These are phyloP conservation scores for Lasiommata megera DNA, from an alignment of 2,888 invertebrate species.

Conservation along the genomic window DNA sequence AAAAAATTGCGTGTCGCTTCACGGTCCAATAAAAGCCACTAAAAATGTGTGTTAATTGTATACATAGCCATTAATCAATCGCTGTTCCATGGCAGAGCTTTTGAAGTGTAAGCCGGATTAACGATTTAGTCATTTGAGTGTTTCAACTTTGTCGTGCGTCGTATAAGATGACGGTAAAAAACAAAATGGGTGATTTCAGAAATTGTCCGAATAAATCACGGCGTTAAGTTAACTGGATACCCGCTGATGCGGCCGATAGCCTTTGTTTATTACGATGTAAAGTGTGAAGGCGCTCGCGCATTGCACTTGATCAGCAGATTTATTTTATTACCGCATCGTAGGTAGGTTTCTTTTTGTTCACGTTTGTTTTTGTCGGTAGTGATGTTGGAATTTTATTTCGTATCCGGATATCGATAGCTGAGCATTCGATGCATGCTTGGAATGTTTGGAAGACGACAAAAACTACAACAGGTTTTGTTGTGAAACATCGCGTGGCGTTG, in stretches of 20 bases:
- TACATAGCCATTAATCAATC: no score
- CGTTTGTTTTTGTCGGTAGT: not conserved
- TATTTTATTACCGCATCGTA: conserved; percentile 42
- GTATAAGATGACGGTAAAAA: not conserved
- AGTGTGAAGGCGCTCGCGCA: conserved; percentile 35
- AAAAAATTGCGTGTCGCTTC: no score
- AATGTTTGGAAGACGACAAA: no score
- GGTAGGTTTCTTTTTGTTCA: conserved; percentile 11
- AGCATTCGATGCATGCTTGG: no score
- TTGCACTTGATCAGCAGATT: conserved; percentile 38
- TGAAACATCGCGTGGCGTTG: no score
- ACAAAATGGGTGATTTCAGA: not conserved
- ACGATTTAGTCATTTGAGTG: no score
- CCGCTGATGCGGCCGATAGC: conserved; percentile 16
- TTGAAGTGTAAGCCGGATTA: not conserved
- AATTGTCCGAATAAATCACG: not conserved
- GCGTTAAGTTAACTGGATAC: conserved; percentile 13
- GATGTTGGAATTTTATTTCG: not conserved
- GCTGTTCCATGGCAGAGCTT: no score
- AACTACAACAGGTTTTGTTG: no score
- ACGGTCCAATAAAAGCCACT: no score
- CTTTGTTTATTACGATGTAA: conserved; percentile 44
- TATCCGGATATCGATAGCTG: not conserved
- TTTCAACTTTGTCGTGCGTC: not conserved
- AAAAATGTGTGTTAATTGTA: no score